phyloP scores from a whole-genome alignment of 2,797 vertebrate genomes.

The Danio choprae region DNA sequence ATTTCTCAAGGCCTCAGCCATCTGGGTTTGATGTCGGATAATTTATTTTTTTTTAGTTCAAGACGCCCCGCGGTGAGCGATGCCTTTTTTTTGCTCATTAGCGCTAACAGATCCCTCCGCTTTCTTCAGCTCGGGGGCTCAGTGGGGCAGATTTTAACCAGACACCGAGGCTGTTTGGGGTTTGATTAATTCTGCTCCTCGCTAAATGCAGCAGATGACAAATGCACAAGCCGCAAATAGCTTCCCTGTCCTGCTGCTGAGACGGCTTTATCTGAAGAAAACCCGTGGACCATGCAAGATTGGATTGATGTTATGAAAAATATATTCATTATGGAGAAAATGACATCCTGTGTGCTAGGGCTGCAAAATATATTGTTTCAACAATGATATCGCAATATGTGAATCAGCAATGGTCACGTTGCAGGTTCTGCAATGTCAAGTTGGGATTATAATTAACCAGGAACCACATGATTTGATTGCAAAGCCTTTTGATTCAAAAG shows the following conservation, averaged over 20 bases:
- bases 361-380: no score
- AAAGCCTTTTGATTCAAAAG: no score
- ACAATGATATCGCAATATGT: no score
- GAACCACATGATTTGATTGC: no score
- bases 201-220: constrained; percentile 22
- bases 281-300: no score
- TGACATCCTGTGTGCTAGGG: no score
- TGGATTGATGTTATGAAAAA: no score
- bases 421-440: no score
- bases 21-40: constrained; percentile 10
- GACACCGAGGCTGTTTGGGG: not conserved
- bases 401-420: no score
- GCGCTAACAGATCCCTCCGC: constrained; percentile 10
- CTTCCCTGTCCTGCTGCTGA: constrained; percentile 14
- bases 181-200: constrained; percentile 39
- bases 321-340: no score
- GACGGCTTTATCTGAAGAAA: constrained; percentile 21
- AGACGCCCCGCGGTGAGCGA: constrained; percentile 8
- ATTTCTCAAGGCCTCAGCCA: constrained; percentile 16
- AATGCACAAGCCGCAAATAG: constrained; percentile 30
- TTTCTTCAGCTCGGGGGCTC: not conserved
- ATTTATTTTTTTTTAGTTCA: constrained; percentile 4
- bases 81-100: constrained; percentile 34
- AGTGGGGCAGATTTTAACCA: constrained; percentile 31
- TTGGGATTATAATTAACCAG: no score